These are phyloP conservation scores for Agonopterix subpropinquella DNA, from an alignment of 2,888 invertebrate species.

Conservation along the genomic window DNA sequence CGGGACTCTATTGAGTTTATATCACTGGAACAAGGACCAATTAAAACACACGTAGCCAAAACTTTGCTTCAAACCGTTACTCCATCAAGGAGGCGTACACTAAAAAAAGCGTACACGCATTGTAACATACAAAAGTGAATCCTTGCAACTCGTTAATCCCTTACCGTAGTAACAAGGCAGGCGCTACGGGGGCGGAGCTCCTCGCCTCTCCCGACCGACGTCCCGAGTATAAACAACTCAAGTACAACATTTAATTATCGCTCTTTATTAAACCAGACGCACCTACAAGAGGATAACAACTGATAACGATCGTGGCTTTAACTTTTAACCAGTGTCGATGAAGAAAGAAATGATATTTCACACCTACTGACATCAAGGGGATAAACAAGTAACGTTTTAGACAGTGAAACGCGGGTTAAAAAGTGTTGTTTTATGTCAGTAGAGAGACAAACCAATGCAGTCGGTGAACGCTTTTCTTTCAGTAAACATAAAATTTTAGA, in stretches of 20 bases:
- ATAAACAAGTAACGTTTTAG: no score
- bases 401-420: no score
- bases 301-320: constrained; percentile 42
- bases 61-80: background rate
- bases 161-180: constrained; percentile 42
- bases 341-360: constrained; percentile 55
- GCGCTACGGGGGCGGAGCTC: constrained; percentile 49
- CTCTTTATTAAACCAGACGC: constrained; percentile 67
- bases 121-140: background rate
- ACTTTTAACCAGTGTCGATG: constrained; percentile 32
- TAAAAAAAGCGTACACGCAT: background rate
- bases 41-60: no score
- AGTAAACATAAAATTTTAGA: no score
- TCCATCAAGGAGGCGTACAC: constrained; percentile 2
- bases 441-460: no score
- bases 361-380: constrained; percentile 40
- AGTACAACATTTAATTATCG: constrained; percentile 72
- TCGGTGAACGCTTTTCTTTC: no score
- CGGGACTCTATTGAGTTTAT: no score
- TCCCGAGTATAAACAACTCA: constrained; percentile 63
- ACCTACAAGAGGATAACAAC: constrained; percentile 38
- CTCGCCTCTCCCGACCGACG: constrained; percentile 36
- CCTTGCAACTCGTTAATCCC: constrained; percentile 52
- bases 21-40: no score
- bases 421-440: no score